Evolutionary conservation across 2,888 invertebrate genomes (phyloP).

Genomic region (Axea sp.): DNA sequence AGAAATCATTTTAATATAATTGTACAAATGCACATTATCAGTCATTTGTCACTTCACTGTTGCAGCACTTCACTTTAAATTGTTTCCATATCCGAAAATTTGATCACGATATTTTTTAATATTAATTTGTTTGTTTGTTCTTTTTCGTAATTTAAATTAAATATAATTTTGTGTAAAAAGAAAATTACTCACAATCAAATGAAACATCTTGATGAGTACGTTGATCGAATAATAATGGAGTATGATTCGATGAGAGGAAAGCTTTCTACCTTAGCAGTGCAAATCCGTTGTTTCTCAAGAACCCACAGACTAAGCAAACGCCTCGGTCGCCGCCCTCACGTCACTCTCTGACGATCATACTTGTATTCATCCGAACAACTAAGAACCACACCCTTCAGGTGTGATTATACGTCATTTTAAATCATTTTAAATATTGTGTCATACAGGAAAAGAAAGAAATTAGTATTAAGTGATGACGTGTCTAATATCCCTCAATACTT

Average conservation of each 20-base stretch:
- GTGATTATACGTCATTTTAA: constrained; percentile 23
- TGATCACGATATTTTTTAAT: constrained; percentile 6
- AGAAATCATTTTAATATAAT: no score
- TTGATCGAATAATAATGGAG: constrained; percentile 68
- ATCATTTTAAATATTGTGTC: constrained; percentile 17
- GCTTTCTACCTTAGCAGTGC: constrained; percentile 70
- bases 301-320: constrained; percentile 64
- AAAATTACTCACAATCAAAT: constrained; percentile 36
- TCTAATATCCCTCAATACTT: no score
- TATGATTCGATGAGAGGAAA: constrained; percentile 68
- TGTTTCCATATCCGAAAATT: no score
- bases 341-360: constrained; percentile 47
- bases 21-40: no score
- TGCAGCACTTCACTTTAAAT: no score
- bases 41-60: no score
- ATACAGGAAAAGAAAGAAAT: constrained; percentile 12
- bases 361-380: constrained; percentile 26
- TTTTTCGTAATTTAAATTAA: no score
- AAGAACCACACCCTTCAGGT: constrained; percentile 65
- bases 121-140: no score
- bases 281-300: constrained; percentile 67
- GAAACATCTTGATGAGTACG: constrained; percentile 66
- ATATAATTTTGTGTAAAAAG: no score
- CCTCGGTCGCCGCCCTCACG: constrained; percentile 64
- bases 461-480: no score